Base-by-base conservation (phyloP, 2,797 vertebrate species). In the Brachyalestes nurse region DNA sequence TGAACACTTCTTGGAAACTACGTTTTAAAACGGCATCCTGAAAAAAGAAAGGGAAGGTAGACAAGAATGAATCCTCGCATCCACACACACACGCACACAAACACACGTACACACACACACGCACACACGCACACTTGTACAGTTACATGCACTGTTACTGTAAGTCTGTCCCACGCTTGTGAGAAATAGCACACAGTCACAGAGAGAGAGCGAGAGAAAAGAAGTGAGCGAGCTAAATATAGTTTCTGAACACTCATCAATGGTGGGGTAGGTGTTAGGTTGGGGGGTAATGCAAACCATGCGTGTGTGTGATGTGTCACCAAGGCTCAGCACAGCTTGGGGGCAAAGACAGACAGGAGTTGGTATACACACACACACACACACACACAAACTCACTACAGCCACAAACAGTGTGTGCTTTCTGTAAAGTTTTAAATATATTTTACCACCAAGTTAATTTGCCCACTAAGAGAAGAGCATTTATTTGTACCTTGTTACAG, bases 201-300 rank as follows among this genome's bases (percentile, higher is more conserved):
- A 81, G 47, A 72, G 61, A 16, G 72, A 51, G 53, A 75, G 69
- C 75, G 47, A 69, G 73, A 34, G 65, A 67, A 16, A 13, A 51
- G 40, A 42, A 42, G 40, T 5, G 51, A 55, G 17, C 17, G 71
- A 60, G 42, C 71, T 85, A 85, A 82, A 87, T 75, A 82, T 85
- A 87, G 82, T n/a, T 42, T 25, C 69, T 66, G 60, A 82, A 71
- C 71, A 85, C 70, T 83, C 80, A 78, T 78, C 72, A 73, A 55
- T 12, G 17, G 17, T 17, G 71, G 53, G 42, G 58, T 86, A 86
- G 88, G 85, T 85, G 75, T 0, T 89, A 90, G 42, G 61, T n/a
- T n/a, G 55, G 71, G 79, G 84, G 82, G 76, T 94, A 93, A 93
- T 93, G 87, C 87, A 87, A 89, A 91, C 88, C 89, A 89, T 91